Percentiles rank a stretch among this genome's conserved stretches.
Evolutionary conservation across 2,888 invertebrate genomes (phyloP).

Genomic region (Epistrophella euchroma): DNA sequence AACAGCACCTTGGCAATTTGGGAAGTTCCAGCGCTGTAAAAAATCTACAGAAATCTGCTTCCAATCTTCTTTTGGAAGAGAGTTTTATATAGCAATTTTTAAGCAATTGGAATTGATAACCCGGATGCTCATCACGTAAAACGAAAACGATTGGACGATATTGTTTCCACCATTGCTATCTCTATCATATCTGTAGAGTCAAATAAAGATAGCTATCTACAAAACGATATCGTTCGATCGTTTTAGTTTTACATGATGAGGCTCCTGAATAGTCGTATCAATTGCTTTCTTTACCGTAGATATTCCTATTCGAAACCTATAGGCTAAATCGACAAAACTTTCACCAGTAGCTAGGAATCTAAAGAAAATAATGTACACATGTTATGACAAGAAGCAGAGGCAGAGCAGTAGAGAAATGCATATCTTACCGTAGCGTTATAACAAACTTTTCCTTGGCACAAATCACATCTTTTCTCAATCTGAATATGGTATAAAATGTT

Average conservation of each 20-base stretch:
- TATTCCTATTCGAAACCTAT: not conserved
- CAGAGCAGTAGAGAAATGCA: not conserved
- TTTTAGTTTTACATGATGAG: no score
- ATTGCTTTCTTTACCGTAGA: no score
- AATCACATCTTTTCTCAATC: no score
- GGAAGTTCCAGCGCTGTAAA: no score
- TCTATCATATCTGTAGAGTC: not conserved
- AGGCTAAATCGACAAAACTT: not conserved
- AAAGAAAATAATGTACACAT: not conserved
- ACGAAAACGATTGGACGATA: not conserved
- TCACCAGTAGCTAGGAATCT: conserved; percentile 2
- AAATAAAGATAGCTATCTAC: no score
- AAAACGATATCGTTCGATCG: no score
- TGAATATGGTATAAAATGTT: not conserved
- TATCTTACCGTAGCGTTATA: no score
- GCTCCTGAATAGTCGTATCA: no score
- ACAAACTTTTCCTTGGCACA: no score
- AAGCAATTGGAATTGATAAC: not conserved
- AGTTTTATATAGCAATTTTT: not conserved
- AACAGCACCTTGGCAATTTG: not conserved
- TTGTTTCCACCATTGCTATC: not conserved
- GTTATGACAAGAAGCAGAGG: no score
- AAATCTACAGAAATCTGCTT: not conserved
- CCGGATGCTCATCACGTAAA: no score
- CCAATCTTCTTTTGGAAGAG: not conserved